Conservation (phyloP, 2,797 vertebrate genomes). For the Siniperca scherzeri region DNA sequence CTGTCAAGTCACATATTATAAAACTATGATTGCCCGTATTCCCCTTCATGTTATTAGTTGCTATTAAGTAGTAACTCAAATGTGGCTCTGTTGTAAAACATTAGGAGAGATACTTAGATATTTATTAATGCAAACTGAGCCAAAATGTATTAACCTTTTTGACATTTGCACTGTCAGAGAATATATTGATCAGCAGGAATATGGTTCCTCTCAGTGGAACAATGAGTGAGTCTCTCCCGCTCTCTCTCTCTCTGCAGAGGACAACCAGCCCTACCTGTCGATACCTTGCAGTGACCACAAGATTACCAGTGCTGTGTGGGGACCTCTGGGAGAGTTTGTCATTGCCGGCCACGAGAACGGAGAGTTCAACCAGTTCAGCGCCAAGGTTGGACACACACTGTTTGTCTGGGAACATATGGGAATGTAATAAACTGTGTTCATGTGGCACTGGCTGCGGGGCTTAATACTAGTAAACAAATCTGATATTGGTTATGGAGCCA, state of each 20-base stretch:
- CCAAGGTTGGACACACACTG: slow-evolving; percentile 88
- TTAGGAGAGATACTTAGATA: neutral
- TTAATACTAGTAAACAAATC: neutral
- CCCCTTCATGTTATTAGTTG: neutral
- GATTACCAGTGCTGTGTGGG: slow-evolving; percentile 98
- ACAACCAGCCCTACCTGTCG: slow-evolving; percentile 94
- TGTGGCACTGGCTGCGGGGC: neutral
- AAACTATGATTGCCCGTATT: neutral
- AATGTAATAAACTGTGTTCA: neutral
- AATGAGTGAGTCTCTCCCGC: neutral
- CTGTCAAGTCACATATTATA: neutral
- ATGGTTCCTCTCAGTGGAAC: neutral
- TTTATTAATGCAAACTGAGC: neutral
- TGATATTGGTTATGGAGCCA: neutral
- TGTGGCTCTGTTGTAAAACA: neutral
- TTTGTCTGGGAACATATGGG: neutral
- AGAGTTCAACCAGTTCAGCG: slow-evolving; percentile 96
- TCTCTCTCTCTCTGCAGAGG: slow-evolving; percentile 82
- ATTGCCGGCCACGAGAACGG: slow-evolving; percentile 95
- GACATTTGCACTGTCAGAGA: neutral
- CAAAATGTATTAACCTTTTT: neutral
- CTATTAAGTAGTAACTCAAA: neutral
- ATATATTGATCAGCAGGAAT: neutral
- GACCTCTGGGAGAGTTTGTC: slow-evolving; percentile 95
- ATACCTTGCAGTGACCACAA: slow-evolving; percentile 94